A percentile compares a stretch with the other conserved stretches of the same genome.
Evolutionary conservation across 1,140 invertebrate species (phyloP).

Genomic region (Cyrtorhinus lividipennis): DNA sequence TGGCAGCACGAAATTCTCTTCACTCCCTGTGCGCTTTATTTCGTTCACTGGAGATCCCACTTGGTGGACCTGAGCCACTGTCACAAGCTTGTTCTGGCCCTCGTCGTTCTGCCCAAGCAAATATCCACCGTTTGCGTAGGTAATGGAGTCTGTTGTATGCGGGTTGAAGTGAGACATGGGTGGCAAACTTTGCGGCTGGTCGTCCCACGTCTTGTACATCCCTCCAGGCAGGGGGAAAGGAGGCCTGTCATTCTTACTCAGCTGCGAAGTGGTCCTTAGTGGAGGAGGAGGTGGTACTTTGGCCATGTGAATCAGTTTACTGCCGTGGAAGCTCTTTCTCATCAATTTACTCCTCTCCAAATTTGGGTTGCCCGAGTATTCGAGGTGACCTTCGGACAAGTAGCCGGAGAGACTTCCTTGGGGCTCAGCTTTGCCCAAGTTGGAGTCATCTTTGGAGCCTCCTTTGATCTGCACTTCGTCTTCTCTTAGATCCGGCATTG

Average conservation of each 20-base stretch:
- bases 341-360: conserved; percentile 72
- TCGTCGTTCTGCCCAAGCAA: conserved; percentile 24
- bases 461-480: conserved; percentile 33
- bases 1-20: conserved; percentile 39
- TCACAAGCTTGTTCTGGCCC: conserved; percentile 41
- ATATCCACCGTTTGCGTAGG: conserved; percentile 37
- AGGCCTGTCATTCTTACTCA: conserved; percentile 38
- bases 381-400: conserved; percentile 71
- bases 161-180: conserved; percentile 11
- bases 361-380: conserved; percentile 64
- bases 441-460: conserved; percentile 45
- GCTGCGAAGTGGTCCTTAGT: conserved; percentile 68
- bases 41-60: conserved; percentile 41
- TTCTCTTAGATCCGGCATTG: conserved; percentile 75
- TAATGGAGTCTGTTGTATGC: conserved; percentile 34
- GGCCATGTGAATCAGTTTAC: conserved; percentile 47
- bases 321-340: conserved; percentile 78
- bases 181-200: conserved; percentile 34
- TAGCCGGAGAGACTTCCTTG: conserved; percentile 55
- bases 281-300: conserved; percentile 78
- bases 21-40: conserved; percentile 31
- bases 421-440: conserved; percentile 46
- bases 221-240: conserved; percentile 33
- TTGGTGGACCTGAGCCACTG: conserved; percentile 64
- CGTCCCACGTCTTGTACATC: background rate